Conservation (phyloP, 2,113 vertebrate genomes). For the Ophthalmolycus amberensis region DNA sequence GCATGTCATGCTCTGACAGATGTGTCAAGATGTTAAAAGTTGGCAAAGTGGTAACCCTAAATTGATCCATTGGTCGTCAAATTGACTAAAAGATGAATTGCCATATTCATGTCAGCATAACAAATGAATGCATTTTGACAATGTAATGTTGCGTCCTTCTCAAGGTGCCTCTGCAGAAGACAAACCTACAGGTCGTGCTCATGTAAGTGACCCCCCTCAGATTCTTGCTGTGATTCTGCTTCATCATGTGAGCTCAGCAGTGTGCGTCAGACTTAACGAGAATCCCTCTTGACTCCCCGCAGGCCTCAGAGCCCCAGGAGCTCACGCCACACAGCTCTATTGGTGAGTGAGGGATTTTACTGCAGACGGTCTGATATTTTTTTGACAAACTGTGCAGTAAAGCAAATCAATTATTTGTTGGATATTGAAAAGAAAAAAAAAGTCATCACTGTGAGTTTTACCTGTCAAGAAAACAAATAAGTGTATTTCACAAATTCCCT, state of each 20-base stretch:
- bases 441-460: background rate
- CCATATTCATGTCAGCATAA: background rate
- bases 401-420: background rate
- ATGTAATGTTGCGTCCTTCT: background rate
- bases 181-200: slow-evolving; percentile 8
- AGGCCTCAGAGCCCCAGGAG: slow-evolving; percentile 49
- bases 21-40: background rate
- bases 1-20: background rate
- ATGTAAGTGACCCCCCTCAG: slow-evolving; percentile 48
- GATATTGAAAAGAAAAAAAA: background rate
- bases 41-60: background rate
- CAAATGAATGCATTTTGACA: background rate
- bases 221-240: slow-evolving; percentile 28
- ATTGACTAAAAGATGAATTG: background rate
- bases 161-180: slow-evolving; percentile 36
- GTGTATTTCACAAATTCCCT: background rate
- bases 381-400: too few relatives aligned
- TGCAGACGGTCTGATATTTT: slow-evolving; percentile 5
- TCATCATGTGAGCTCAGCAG: slow-evolving; percentile 1
- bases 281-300: slow-evolving; percentile 21
- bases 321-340: background rate
- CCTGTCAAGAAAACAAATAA: background rate
- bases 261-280: slow-evolving; percentile 29
- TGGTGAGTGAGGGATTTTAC: slow-evolving; percentile 56
- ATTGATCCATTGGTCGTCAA: background rate